Evolutionary conservation across 2,797 vertebrate genomes (phyloP).

Genomic region (Calcarius lapponicus): DNA sequence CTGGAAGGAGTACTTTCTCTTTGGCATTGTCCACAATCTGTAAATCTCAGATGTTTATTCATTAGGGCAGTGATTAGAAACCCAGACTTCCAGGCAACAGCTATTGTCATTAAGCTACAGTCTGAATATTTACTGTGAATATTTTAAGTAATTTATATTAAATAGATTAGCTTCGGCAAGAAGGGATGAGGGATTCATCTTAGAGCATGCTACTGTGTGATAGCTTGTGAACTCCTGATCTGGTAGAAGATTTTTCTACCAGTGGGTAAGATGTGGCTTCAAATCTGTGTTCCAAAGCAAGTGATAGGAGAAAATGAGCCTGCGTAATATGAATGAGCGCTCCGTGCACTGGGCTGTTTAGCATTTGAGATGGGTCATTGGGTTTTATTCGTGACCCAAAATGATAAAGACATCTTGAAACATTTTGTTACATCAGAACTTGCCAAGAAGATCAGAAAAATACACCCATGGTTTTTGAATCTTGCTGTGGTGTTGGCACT

Average conservation of each 20-base stretch:
- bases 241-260: neutral
- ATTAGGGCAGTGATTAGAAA: slow-evolving; percentile 29
- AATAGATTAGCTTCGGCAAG: neutral
- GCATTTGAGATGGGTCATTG: neutral
- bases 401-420: neutral
- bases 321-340: neutral
- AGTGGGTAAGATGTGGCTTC: neutral
- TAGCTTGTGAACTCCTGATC: neutral
- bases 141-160: slow-evolving; percentile 41
- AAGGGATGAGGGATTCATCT: neutral
- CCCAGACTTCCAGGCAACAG: slow-evolving; percentile 3
- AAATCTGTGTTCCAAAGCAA: neutral
- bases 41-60: slow-evolving; percentile 50
- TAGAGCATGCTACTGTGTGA: neutral
- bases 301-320: neutral
- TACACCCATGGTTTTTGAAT: neutral
- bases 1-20: slow-evolving; percentile 1
- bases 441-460: neutral
- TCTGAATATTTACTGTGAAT: slow-evolving; percentile 31
- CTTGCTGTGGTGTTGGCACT: neutral
- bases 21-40: neutral
- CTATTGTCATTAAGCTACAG: neutral
- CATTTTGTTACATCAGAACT: neutral
- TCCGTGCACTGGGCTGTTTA: neutral
- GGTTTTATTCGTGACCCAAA: neutral